Evolutionary conservation across 92 coral and sea anemone species (phyloP).

Genomic region (Virgularia gustaviana): DNA sequence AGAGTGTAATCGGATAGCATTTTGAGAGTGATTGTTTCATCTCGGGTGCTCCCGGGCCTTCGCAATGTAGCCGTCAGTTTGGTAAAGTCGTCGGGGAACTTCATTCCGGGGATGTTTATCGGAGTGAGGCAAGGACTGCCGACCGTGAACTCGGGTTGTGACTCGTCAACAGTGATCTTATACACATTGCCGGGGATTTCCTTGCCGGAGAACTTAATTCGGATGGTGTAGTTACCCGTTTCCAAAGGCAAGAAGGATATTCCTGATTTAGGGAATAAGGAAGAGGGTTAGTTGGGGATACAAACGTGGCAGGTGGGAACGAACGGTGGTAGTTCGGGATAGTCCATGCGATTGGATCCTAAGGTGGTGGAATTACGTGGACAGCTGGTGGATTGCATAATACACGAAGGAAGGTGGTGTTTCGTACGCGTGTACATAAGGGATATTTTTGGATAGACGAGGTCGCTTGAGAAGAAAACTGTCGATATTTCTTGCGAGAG

Average conservation of each 20-base stretch:
- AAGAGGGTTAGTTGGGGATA: background rate
- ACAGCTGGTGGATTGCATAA: background rate
- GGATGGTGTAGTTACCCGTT: conserved; percentile 43
- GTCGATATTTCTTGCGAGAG: too few species aligned
- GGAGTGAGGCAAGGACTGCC: conserved; percentile 25
- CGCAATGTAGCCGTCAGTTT: conserved; percentile 24
- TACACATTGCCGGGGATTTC: conserved; percentile 46
- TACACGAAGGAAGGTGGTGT: background rate
- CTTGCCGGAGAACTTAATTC: conserved; percentile 48
- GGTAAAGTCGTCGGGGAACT: conserved; percentile 20
- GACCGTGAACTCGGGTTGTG: conserved; percentile 37
- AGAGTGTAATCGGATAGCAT: conserved; percentile 19
- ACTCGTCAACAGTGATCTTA: conserved; percentile 37
- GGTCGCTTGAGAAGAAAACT: too few species aligned
- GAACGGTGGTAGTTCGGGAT: background rate
- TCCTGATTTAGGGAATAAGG: conserved; percentile 14
- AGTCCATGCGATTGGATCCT: background rate
- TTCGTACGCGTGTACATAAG: background rate
- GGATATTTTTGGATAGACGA: too few species aligned
- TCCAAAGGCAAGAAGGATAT: conserved; percentile 47
- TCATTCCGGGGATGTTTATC: conserved; percentile 7
- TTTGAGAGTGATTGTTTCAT: conserved; percentile 18
- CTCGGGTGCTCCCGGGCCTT: conserved; percentile 14
- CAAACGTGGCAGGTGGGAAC: too few species aligned
- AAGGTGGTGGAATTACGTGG: background rate